Conservation (phyloP, 1,140 invertebrate species). For the Aplysia californica region DNA sequence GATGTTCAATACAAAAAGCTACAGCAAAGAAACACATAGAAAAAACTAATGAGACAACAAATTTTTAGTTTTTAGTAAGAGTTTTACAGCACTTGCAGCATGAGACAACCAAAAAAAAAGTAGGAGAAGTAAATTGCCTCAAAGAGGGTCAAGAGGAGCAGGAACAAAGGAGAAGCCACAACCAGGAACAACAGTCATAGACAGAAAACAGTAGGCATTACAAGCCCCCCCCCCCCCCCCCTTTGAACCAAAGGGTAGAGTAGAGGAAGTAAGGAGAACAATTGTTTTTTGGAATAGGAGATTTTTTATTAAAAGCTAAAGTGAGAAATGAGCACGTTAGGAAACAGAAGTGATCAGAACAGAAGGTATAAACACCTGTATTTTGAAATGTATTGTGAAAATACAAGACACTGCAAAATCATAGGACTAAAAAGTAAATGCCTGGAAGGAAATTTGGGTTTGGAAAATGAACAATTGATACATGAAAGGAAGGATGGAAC, state of each 20-base stretch:
- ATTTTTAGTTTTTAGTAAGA: too few species aligned
- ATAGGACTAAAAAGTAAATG: too few species aligned
- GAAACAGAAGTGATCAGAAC: too few species aligned
- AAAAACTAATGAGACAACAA: background rate
- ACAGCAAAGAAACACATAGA: background rate
- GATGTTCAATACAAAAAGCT: background rate
- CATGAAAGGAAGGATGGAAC: too few species aligned
- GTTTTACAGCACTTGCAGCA: too few species aligned
- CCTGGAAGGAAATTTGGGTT: too few species aligned
- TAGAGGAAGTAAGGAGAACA: background rate
- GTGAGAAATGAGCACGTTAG: too few species aligned
- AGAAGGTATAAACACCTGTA: too few species aligned
- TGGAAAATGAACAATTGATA: too few species aligned
- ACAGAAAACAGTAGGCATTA: background rate
- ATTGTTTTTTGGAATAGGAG: background rate
- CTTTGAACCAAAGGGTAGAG: background rate
- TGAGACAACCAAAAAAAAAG: background rate
- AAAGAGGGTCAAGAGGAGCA: background rate
- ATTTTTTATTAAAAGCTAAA: background rate
- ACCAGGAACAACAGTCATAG: background rate
- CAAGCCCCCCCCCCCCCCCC: background rate
- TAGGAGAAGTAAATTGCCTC: background rate
- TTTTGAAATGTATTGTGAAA: too few species aligned
- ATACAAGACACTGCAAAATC: too few species aligned
- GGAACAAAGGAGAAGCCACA: background rate